Percentiles rank a stretch among this genome's conserved stretches.
These are phyloP conservation scores for Salmo trutta DNA, from an alignment of 2,797 vertebrate genomes.

Conservation along the genomic window DNA sequence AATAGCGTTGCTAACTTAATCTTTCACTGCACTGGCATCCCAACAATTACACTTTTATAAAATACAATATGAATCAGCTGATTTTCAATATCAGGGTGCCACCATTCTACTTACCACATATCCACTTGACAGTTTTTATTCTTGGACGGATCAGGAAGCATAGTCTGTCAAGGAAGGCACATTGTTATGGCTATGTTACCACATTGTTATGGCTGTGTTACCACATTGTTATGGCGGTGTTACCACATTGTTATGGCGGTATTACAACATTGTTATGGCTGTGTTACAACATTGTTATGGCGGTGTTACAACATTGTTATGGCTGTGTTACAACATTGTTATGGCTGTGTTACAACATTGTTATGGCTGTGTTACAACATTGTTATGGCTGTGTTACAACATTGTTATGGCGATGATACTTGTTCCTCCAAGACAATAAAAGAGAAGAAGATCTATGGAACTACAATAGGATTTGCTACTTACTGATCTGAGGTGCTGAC, in stretches of 20 bases:
- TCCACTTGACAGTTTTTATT: conserved; percentile 85
- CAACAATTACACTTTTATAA: neutral
- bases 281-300: too few relatives aligned
- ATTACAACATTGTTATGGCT: too few relatives aligned
- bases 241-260: too few relatives aligned
- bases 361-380: too few relatives aligned
- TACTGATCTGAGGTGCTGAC: conserved; percentile 88
- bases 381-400: too few relatives aligned
- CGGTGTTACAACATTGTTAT: too few relatives aligned
- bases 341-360: too few relatives aligned
- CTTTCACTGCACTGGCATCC: neutral
- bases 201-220: neutral
- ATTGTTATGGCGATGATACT: neutral
- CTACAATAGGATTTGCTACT: conserved; percentile 56
- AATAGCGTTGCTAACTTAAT: neutral
- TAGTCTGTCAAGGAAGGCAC: conserved; percentile 68
- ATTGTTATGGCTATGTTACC: neutral
- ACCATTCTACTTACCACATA: conserved; percentile 81
- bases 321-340: too few relatives aligned
- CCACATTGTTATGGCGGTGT: too few relatives aligned
- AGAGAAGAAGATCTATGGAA: neutral
- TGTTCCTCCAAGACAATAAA: neutral
- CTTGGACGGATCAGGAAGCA: conserved; percentile 93
- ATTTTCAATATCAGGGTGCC: neutral
- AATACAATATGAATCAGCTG: neutral